These are phyloP conservation scores for Bubo bubo DNA, from an alignment of 2,113 vertebrate genomes.

Conservation along the genomic window DNA sequence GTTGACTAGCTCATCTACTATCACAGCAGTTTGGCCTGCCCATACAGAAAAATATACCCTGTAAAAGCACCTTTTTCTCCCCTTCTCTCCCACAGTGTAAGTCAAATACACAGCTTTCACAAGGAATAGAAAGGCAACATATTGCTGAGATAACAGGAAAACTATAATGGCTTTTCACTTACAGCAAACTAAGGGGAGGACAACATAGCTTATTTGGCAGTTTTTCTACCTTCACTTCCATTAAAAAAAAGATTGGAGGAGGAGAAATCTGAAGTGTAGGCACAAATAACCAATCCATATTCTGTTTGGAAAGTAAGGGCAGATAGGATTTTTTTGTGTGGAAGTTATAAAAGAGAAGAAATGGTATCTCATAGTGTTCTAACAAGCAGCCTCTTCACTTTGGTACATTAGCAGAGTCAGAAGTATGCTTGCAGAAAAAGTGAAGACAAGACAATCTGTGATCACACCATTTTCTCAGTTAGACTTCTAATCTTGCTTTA, in stretches of 20 bases:
- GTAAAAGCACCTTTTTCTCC: neutral
- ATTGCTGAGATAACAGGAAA: conserved; percentile 34
- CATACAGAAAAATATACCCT: neutral
- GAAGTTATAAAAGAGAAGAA: neutral
- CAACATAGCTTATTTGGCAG: neutral
- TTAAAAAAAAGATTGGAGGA: neutral
- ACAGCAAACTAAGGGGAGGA: neutral
- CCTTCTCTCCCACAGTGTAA: neutral
- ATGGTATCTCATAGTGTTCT: neutral
- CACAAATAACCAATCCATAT: neutral
- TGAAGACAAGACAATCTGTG: neutral
- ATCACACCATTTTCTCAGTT: neutral
- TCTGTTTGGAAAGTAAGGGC: neutral
- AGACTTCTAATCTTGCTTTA: neutral
- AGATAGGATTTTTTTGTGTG: neutral
- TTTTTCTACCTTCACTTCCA: neutral
- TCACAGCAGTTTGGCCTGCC: neutral
- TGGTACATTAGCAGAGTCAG: neutral
- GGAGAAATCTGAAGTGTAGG: neutral
- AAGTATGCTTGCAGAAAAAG: neutral
- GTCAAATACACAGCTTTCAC: neutral
- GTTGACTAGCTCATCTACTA: neutral
- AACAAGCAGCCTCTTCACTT: neutral
- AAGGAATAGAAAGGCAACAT: neutral
- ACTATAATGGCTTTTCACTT: conserved; percentile 5